These are phyloP conservation scores for Chymomyza amoena DNA, from an alignment of 2,888 invertebrate species.

Conservation along the genomic window DNA sequence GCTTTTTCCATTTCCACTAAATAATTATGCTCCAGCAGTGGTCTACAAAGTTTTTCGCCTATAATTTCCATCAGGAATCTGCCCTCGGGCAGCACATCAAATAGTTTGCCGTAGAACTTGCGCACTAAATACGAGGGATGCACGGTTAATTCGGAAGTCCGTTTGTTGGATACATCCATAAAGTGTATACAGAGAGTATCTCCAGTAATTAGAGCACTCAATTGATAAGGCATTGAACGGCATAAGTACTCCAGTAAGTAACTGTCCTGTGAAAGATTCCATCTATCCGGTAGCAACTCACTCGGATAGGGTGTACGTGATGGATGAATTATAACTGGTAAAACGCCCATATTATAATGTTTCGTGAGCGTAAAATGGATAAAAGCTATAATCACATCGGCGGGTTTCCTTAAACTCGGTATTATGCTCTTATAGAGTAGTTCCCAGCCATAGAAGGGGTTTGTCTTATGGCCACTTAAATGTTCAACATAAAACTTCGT, in stretches of 20 bases:
- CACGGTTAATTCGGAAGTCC: not conserved
- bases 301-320: not conserved
- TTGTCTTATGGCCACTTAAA: not conserved
- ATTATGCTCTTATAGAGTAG: slow-evolving; percentile 6
- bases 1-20: not conserved
- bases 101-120: not conserved
- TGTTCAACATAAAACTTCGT: not conserved
- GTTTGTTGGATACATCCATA: not conserved
- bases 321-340: not conserved
- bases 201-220: not conserved
- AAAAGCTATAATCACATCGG: not conserved
- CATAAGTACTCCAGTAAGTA: not conserved
- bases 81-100: not conserved
- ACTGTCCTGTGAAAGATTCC: not conserved
- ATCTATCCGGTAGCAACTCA: not conserved
- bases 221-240: not conserved
- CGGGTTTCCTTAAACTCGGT: not conserved
- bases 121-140: not conserved
- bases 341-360: not conserved
- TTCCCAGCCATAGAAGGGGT: slow-evolving; percentile 18
- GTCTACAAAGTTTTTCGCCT: not conserved
- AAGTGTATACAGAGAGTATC: not conserved
- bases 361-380: not conserved
- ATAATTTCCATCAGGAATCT: not conserved
- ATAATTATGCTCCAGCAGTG: not conserved